Evolutionary conservation across 2,888 invertebrate species (phyloP), one percentile per base, ranked within the genome.

Genomic region (Acanthosoma haemorrhoidale): DNA sequence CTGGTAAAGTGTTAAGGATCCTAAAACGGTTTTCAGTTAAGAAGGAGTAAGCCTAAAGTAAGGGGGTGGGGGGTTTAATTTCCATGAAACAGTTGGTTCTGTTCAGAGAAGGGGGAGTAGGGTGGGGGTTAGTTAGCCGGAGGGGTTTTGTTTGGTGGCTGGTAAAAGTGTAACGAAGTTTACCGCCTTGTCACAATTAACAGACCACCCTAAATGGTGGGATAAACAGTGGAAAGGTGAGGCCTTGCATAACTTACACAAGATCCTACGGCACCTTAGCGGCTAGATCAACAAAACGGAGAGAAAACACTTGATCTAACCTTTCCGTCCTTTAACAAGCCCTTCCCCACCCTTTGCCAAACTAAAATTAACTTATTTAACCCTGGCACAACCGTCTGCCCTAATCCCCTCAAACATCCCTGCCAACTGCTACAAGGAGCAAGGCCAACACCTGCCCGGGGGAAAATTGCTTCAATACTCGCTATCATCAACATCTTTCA

Each of bases 111-210:
- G n/a, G n/a, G 13, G 51, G 51, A 11, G 51, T 51, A n/a, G n/a
- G 51, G 51, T 51, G 21, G 21, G 51, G 51, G 51, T 51, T 51
- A 51, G 51, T 51, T 51, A 51, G 25, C 51, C 51, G 1, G 51
- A 25, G 29, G 25, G 16, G 25, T 38, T 21, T 39, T 63, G 59
- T 59, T 59, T 59, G 59, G 32, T 9, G 31, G 59, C 63, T 39
- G 39, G 39, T 63, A 63, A 63, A 63, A 63, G 39, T 63, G 63
- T 63, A 63, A 63, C 39, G 39, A 63, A 63, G 63, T 63, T 63
- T 63, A 36, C 63, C 38, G 63, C 63, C 63, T 63, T 63, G 38
- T 63, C 63, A 63, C 63, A 63, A 63, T 63, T 63, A 63, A 63
- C 63, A 63, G 39, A 63, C 39, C 63, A n/a, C 41, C 38, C 38